Evolutionary conservation across 1,140 invertebrate species (phyloP), one percentile per base, ranked within the genome.

Genomic region (Macrobrachium nipponense): DNA sequence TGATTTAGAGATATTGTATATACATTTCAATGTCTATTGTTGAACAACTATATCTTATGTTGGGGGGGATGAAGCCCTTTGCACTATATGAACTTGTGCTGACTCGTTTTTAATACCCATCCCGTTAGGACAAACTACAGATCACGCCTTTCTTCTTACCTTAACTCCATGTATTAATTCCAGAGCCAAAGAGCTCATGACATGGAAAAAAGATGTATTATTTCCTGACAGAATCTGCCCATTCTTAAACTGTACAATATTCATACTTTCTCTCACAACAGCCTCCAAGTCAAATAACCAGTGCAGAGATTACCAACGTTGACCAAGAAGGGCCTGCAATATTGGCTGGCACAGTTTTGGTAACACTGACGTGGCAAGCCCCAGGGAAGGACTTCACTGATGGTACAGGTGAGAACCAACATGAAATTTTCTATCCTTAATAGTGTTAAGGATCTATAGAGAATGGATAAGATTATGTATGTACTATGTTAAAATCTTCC

Each of bases 371-470:
- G 0, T 70, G 66, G 66, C 23, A 23, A 14, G 66, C 66, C 20
- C 66, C 66, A 36, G 66, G 66, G 20, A 70, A 70, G 66, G 66
- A 70, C 36, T 70, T 70, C 15, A 70, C 66, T 2, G 15, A 70
- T 12, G 66, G 66, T 14, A 70, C 5, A 20, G 66, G 66, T 70
- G 5, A 20, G 66, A 5, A 23, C 0, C 12, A 6, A 70, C 11
- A 23, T 14, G 20, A 27, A n/a, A 27, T 36, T 66, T 7, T n/a
- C 0, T 66, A 66, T 15, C 64, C 4, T 36, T 36, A 36, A 36
- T 36, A n/a, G 12, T 5, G 15, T 8, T 11, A 27, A 66, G 23
- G 23, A 27, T 66, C 23, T 66, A 66, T 11, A 66, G 12, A n/a
- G 7, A 11, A 66, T 66, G 4, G 23, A 17, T 7, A 10, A 51